These are phyloP conservation scores for Centruroides sculpturatus DNA, from an alignment of 1,140 invertebrate genomes.

Conservation along the genomic window DNA sequence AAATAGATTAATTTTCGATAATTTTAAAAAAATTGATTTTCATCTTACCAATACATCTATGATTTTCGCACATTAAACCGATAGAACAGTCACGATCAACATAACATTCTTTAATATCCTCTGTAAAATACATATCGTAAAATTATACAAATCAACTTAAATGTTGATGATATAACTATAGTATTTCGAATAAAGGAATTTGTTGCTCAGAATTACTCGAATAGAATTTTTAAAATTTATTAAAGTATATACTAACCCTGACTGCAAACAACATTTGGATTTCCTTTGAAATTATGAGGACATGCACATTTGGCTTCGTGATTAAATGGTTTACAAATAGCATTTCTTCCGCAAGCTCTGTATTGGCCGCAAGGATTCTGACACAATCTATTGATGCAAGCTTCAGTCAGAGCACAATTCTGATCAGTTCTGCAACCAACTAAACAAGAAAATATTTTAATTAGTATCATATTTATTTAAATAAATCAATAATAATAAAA, in stretches of 20 bases:
- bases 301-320: slow-evolving; percentile 69
- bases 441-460: slow-evolving; percentile 1
- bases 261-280: slow-evolving; percentile 53
- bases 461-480: background rate
- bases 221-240: too few species aligned
- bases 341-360: slow-evolving; percentile 23
- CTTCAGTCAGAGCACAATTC: slow-evolving; percentile 18
- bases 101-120: slow-evolving; percentile 15
- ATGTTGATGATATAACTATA: too few species aligned
- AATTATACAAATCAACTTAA: background rate
- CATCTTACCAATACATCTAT: slow-evolving; percentile 11
- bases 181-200: background rate
- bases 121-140: background rate
- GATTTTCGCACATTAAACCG: slow-evolving; percentile 20
- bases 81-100: slow-evolving; percentile 18
- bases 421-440: slow-evolving; percentile 21
- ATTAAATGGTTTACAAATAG: slow-evolving; percentile 43
- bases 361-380: slow-evolving; percentile 22
- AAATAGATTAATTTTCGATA: background rate
- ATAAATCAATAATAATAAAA: background rate
- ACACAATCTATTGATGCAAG: slow-evolving; percentile 22
- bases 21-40: background rate
- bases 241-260: background rate
- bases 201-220: too few species aligned
- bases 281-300: slow-evolving; percentile 24